Evolutionary conservation across 2,113 vertebrate species (phyloP).

Genomic region (Brienomyrus brachyistius): DNA sequence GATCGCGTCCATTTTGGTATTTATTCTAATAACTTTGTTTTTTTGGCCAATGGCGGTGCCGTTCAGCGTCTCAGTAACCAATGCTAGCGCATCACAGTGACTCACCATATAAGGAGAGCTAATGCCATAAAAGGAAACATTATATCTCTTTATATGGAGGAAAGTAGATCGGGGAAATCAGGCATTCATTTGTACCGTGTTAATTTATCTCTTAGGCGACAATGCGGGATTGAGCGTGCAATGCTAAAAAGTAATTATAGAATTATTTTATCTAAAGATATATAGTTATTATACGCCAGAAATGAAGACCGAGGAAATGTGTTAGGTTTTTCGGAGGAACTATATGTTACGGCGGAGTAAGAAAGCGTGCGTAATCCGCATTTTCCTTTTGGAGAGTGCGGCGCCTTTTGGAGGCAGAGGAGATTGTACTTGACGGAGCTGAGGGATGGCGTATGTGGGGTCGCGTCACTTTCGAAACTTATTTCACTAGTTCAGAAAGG

Average conservation of each 20-base stretch:
- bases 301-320: neutral
- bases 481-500: neutral
- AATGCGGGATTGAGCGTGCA: neutral
- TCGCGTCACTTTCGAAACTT: constrained; percentile 46
- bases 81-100: constrained; percentile 59
- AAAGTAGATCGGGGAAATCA: constrained; percentile 52
- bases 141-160: constrained; percentile 80
- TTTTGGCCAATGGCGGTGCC: neutral
- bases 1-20: constrained; percentile 23
- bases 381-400: constrained; percentile 45
- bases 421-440: constrained; percentile 32
- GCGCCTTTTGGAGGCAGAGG: constrained; percentile 26
- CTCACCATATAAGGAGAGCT: constrained; percentile 78
- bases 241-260: neutral
- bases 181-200: neutral
- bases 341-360: constrained; percentile 39
- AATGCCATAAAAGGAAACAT: constrained; percentile 81
- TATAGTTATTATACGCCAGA: neutral
- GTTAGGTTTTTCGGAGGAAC: neutral
- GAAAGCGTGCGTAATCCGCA: neutral
- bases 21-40: constrained; percentile 9
- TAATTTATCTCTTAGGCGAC: neutral
- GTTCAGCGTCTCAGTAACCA: constrained; percentile 35
- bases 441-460: constrained; percentile 11
- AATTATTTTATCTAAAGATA: neutral